Conservation (phyloP, 2,113 vertebrate genomes). For the Erythrocercus mccallii region DNA sequence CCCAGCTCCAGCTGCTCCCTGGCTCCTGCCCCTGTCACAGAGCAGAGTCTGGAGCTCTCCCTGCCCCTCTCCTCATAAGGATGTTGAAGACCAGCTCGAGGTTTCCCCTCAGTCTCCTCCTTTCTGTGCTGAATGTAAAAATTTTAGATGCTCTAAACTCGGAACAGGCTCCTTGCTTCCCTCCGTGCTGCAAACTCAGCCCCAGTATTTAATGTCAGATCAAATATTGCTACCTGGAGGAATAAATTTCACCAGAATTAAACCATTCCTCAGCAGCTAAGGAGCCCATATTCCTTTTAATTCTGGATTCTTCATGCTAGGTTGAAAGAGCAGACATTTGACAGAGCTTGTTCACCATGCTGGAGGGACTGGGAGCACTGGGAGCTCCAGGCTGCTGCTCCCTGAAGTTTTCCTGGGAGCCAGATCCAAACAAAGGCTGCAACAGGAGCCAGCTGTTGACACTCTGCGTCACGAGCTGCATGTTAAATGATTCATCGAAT, state of each 20-base stretch:
- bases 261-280: neutral
- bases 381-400: neutral
- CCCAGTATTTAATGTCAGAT: neutral
- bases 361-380: neutral
- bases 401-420: neutral
- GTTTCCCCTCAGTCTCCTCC: neutral
- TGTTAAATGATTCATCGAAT: slow-evolving; percentile 59
- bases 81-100: neutral
- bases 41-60: neutral
- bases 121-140: neutral
- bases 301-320: neutral
- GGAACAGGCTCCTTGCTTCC: neutral
- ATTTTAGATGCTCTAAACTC: neutral
- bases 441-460: slow-evolving; percentile 47
- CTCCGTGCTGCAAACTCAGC: neutral
- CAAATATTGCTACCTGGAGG: neutral
- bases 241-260: neutral
- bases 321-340: neutral
- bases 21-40: neutral
- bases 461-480: neutral
- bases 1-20: fast-evolving
- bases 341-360: neutral
- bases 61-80: neutral
- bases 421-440: slow-evolving; percentile 32
- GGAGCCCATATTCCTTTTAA: neutral